These are phyloP conservation scores for Thymelicus lineola DNA, from an alignment of 2,888 invertebrate genomes.

Conservation along the genomic window DNA sequence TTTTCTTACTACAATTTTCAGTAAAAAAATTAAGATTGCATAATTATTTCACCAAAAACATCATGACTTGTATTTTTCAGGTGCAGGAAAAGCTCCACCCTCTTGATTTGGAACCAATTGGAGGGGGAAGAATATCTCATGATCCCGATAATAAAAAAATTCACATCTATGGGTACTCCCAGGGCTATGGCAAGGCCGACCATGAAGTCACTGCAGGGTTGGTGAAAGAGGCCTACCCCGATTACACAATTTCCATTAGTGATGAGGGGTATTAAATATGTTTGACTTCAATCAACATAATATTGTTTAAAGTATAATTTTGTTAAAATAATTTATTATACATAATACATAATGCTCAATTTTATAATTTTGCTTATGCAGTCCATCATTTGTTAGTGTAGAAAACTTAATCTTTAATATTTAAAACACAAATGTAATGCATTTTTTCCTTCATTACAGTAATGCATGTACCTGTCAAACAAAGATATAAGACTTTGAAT, in stretches of 20 bases:
- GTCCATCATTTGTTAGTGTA: background rate
- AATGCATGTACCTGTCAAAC: background rate
- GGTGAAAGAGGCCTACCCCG: conserved; percentile 89
- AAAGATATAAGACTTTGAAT: background rate
- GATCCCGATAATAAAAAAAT: conserved; percentile 90
- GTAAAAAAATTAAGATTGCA: too few relatives aligned
- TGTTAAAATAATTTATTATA: too few relatives aligned
- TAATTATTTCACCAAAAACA: too few relatives aligned
- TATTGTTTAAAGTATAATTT: too few relatives aligned
- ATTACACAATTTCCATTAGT: conserved; percentile 91
- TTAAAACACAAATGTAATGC: background rate
- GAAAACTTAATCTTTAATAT: background rate
- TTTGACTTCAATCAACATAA: background rate
- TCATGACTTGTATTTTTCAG: conserved; percentile 50
- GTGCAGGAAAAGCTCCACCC: conserved; percentile 74
- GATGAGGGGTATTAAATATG: conserved; percentile 91
- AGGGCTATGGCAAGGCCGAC: conserved; percentile 96
- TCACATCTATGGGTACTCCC: conserved; percentile 96
- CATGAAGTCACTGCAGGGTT: conserved; percentile 91
- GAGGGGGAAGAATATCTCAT: conserved; percentile 97
- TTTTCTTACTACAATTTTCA: too few relatives aligned
- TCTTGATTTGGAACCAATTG: conserved; percentile 92
- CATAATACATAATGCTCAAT: too few relatives aligned
- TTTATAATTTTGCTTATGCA: too few relatives aligned
- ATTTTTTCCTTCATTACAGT: background rate